Conservation (phyloP, 2,888 invertebrate genomes). For the Acrocyrtus sp. region DNA sequence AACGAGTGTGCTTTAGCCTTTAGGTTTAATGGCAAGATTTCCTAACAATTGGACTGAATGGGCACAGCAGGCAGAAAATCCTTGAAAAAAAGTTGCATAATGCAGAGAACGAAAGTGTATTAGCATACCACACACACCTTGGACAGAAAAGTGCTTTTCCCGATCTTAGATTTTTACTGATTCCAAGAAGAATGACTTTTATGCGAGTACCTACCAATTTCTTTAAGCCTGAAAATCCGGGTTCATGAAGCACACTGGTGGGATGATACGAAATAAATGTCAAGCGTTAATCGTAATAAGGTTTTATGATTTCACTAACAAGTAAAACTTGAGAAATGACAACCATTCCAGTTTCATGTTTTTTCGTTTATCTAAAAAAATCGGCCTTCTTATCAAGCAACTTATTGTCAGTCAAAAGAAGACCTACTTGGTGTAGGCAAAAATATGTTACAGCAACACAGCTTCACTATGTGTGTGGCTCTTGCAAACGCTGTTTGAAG, state of each 20-base stretch:
- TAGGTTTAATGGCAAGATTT: too few relatives aligned
- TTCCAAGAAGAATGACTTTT: not conserved
- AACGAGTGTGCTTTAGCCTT: too few relatives aligned
- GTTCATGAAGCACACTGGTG: not conserved
- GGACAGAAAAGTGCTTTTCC: too few relatives aligned
- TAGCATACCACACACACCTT: too few relatives aligned
- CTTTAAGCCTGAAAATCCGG: constrained; percentile 12
- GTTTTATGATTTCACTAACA: constrained; percentile 7
- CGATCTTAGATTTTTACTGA: not conserved
- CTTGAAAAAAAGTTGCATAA: too few relatives aligned
- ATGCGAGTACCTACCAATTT: too few relatives aligned
- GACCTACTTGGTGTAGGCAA: too few relatives aligned
- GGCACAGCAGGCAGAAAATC: too few relatives aligned
- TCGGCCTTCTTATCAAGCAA: not conserved
- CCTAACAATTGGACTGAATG: too few relatives aligned
- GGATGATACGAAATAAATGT: constrained; percentile 12
- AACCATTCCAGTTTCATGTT: not conserved
- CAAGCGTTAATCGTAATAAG: constrained; percentile 9
- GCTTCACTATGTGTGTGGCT: not conserved
- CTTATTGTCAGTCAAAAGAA: not conserved
- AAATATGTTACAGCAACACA: not conserved
- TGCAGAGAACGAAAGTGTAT: too few relatives aligned
- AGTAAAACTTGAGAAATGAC: not conserved
- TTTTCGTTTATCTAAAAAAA: not conserved
- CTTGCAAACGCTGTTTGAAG: not conserved